Base-by-base conservation (phyloP, 2,113 vertebrate species). In the Pycnonotus jocosus region DNA sequence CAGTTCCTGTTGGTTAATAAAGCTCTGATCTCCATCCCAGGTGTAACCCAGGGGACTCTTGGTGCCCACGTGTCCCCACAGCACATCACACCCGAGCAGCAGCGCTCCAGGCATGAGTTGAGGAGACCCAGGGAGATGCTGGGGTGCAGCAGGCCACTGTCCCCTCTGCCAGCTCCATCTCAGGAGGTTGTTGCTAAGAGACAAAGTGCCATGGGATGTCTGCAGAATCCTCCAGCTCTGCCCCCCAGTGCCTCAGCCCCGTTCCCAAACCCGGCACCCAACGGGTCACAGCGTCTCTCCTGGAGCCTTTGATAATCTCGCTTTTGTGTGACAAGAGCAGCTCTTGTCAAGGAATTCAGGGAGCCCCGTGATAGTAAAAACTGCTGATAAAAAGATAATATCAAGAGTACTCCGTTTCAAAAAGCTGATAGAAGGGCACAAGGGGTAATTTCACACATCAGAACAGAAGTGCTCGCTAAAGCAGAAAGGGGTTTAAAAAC, bases 91-190 rank as follows among this genome's bases (percentile, higher is more conserved):
- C 2, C 24, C 0, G 0, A 70, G 50, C 3, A 3, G 44, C 6
- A 2, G 15, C 62, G 48, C 7, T 4, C 16, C 35, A 7, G 1
- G 9, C 4, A 1, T 0, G 2, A 24, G 9, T 1, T 1, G 24
- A 6, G 56, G 25, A 40, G 38, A 53, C 12, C 30, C 20, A 3
- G 44, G 60, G 42, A 42, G 66, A 35, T 72, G 65, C 88, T 73
- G 4, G 3, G 58, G 40, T 14, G 48, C 62, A 65, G 30, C 69
- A 65, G 45, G 47, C 13, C 44, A 19, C 54, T 12, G 18, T 78
- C 64, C 45, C 40, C 90, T 54, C 16, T 37, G 50, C 27, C 62
- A 66, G 33, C 77, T 80, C 62, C 50, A 56, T 21, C 62, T 80
- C 6, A 0, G 45, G 61, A 86, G 86, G 71, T 81, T 58, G 93